Base-by-base conservation (phyloP, 2,888 invertebrate species). In the Alviniconcha strummeri region DNA sequence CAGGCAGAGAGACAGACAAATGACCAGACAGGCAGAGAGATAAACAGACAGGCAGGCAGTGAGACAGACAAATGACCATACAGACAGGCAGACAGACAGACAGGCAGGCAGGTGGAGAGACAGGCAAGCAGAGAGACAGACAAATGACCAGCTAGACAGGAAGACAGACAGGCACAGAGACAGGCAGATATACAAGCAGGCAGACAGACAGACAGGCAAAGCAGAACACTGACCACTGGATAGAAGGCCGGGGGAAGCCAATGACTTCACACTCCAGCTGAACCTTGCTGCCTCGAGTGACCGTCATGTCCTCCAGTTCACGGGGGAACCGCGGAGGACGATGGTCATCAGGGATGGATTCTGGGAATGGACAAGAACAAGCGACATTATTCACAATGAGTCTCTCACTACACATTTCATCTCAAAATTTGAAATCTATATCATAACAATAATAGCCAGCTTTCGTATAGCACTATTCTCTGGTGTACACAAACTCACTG, bases 321-420 rank as follows among this genome's bases (percentile, higher is more conserved):
- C 91, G 90, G 52, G 90, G 87, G 89, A 94, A 94, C 84, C 91
- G 92, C 13, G 94, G 94, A 60, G 92, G 91, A 69, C 90, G 91
- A 84, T 92, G 93, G 57, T 92, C 92, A 64, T 91, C 92, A 83
- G 93, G 92, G 71, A 93, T 86, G 13, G 88, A 85, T 85, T 91
- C 91, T 91, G 86, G 13, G 83, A 87, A 56, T 60, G 54, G 19
- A 60, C 36, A 64, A 60, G 4, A 60, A 60, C 36, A 36, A 36
- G 36, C 36, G 36, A 36, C 36, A 36, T 36, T 36, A 36, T 36
- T 1, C 36, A 36, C 36, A 36, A 36, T 36, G 36, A 36, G 36
- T 36, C 36, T 36, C 36, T 36, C 36, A 36, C 36, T 36, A 36
- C 36, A 36, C 3, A 36, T 36, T 36, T 36, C 36, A 36, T 36